Evolutionary conservation across 2,888 invertebrate species (phyloP), one percentile per base, ranked within the genome.

Genomic region (Oligia fasciuncula): DNA sequence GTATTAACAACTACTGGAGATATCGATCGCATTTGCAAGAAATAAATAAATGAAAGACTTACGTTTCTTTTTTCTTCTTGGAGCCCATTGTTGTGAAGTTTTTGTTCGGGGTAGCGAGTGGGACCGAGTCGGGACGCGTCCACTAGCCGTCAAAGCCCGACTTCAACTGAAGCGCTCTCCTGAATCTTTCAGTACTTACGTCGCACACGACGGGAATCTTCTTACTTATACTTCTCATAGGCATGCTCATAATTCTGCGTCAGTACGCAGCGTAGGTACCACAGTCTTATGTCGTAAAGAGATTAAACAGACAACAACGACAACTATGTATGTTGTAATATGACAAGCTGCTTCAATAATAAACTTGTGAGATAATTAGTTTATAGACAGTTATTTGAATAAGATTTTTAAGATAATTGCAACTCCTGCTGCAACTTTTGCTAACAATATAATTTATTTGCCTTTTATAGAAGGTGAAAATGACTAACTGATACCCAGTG

Each of bases 31-130:
- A 43, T 46, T 73, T 35, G 85, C 84, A 68, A 67, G 19, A 13
- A 49, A 63, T 65, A n/a, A 57, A 62, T 60, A 60, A n/a, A 19
- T 8, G 9, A 40, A 70, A 63, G 2, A 90, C 90, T 90, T 84
- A 90, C 90, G 75, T 84, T 79, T 86, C 84, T 65, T 88, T 89
- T 77, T 86, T 88, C 81, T 90, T 88, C 73, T 89, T 90, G 4
- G 90, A 74, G 46, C 85, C 88, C 90, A 90, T 90, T 73, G 40
- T 71, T 63, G 60, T 0, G 54, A 46, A 49, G n/a, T 60, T 65
- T 17, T 60, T 8, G 60, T n/a, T 60, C 11, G 63, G 71, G 62
- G 51, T 19, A 51, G 67, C 35, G 46, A 49, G 65, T n/a, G 62
- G 19, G 68, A 54, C 11, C 11, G 46, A 35, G 43, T 74, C 40